Percentiles rank a stretch among this genome's conserved stretches.
Conservation (phyloP, 1,140 invertebrate genomes). For the Sesamia nonagrioides region DNA sequence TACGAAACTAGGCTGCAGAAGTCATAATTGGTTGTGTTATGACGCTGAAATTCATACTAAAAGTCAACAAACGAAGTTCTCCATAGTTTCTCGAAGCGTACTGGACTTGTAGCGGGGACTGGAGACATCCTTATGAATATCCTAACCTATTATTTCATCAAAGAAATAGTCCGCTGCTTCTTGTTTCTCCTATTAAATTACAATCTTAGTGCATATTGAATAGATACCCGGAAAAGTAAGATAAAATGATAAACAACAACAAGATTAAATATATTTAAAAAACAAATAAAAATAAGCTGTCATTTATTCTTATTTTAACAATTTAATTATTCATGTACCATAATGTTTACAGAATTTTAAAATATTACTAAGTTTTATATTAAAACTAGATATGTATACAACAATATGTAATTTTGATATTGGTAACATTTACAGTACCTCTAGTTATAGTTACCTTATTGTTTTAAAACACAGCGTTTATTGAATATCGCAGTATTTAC, state of each 20-base stretch:
- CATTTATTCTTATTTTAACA: background rate
- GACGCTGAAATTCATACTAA: too few species aligned
- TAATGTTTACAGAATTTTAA: background rate
- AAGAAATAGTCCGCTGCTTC: too few species aligned
- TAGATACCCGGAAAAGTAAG: background rate
- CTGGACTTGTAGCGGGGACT: too few species aligned
- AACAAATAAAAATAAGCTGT: slow-evolving; percentile 7
- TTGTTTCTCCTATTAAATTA: too few species aligned
- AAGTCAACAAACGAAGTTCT: too few species aligned
- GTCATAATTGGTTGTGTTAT: too few species aligned
- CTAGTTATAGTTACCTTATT: background rate
- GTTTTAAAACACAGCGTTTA: background rate
- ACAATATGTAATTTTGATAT: background rate
- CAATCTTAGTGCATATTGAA: too few species aligned
- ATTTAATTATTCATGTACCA: background rate
- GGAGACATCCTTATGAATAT: too few species aligned
- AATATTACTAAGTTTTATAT: background rate
- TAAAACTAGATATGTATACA: background rate
- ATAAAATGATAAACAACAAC: slow-evolving; percentile 11
- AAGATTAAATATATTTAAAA: slow-evolving; percentile 4
- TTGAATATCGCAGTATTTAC: too few species aligned
- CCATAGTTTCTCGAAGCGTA: too few species aligned
- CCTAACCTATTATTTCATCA: too few species aligned
- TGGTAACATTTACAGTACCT: background rate
- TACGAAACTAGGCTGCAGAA: too few species aligned